Base-by-base conservation (phyloP, 2,113 vertebrate species). In the Dipodomys merriami region DNA sequence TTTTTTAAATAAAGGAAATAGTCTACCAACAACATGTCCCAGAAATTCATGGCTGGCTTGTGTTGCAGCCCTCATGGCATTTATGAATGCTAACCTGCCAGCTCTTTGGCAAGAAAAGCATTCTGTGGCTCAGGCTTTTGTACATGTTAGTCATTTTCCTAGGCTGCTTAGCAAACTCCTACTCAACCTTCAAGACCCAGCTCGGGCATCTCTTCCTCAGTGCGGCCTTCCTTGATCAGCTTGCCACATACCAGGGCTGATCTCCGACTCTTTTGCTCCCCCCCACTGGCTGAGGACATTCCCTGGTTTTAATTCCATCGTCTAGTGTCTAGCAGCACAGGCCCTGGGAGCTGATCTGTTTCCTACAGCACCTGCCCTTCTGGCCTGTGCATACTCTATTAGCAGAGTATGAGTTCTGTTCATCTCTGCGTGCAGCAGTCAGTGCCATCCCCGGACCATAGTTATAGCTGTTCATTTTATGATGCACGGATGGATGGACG, bases 41-140 rank as follows among this genome's bases (percentile, higher is more conserved):
- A 39, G 44, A 2, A 57, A 15, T 27, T 6, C 5, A 1, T 16
- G 46, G 39, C 2, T 4, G 39, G 35, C 60, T 20, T 13, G 35
- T 7, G 0, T 7, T 7, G 0, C 62, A 27, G 13, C 5, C 16
- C 19, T 22, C 20, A 12, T 20, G 29, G 35, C 30, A 5, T 18
- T 49, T 30, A 9, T 35, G 18, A 20, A 2, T 57, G n/a, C 35
- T 10, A 15, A 1, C 33, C 33, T 49, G 1, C 64, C 19, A 49
- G 33, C 19, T 6, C 15, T 29, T 77, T 64, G 7, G 3, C 35
- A 7, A 6, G 4, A 27, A 6, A 44, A 18, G n/a, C 23, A 15
- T 46, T 35, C 15, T 2, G 2, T 11, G 73, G 20, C 4, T 9
- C 5, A 44, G 53, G 22, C 25, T 49, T 88, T 39, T 74, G 72